Base-by-base conservation (phyloP, 2,113 vertebrate genomes). In the Caretta caretta region DNA sequence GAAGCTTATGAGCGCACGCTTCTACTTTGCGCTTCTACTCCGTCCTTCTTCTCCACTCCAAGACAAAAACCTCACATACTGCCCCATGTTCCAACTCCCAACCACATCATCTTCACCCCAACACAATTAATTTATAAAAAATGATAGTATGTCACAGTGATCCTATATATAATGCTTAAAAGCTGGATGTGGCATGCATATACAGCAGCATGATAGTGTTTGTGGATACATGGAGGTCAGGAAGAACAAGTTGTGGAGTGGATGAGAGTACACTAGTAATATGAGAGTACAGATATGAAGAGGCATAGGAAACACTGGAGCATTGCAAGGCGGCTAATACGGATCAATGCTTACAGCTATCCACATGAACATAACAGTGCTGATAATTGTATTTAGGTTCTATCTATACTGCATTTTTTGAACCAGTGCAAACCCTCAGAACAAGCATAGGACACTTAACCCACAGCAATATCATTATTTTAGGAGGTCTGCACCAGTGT, bases 141-240 rank as follows among this genome's bases (percentile, higher is more conserved):
- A 8, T 13, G 72, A 42, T 14, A 25, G 24, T 76, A 76, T 1
- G 1, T 29, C 83, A 49, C 42, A 92, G n/a, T 51, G 84, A 86
- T 2, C 78, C 10, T 31, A 62, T 75, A 27, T 48, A 78, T 48
- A 35, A 19, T 0, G 0, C 62, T 48, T 48, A 89, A 0, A 82
- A 59, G 27, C 0, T 42, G n/a, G n/a, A 62, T 25, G 31, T 17
- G 19, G 46, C 42, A 49, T 51, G 84, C 19, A 3, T 84, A 14
- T 9, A 79, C 81, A 6, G 3, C 35, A 57, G 11, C 1, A 0
- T n/a, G 57, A 56, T 38, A 91, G 35, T 27, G 31, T 6, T 42
- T 53, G 42, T 0, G 53, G 0, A 5, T 10, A 38, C 35, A 19
- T 72, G n/a, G 35, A 38, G 8, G 9, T 72, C 65, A 72, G 31